phyloP scores from a whole-genome alignment of 1,140 invertebrate genomes.

The Lysiphlebus fabarum region DNA sequence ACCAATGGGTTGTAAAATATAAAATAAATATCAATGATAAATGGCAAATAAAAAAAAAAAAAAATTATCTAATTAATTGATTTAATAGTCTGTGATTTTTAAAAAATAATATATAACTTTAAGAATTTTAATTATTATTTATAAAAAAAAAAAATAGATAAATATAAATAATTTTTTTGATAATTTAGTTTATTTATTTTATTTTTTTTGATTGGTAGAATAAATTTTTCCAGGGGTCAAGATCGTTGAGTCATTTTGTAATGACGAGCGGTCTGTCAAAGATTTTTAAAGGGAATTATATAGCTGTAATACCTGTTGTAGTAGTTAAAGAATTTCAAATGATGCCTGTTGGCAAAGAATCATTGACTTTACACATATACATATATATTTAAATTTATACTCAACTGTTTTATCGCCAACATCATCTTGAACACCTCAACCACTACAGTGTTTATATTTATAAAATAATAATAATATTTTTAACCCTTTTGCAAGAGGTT shows the following conservation, averaged over 20 bases:
- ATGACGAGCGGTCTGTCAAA: constrained; percentile 52
- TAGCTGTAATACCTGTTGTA: constrained; percentile 6
- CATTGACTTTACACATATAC: too few relatives aligned
- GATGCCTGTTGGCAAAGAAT: too few relatives aligned
- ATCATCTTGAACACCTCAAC: constrained; percentile 20
- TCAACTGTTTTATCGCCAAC: constrained; percentile 18
- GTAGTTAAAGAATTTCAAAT: too few relatives aligned
- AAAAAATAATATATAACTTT: neutral
- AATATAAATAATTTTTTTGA: neutral
- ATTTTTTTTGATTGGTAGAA: neutral
- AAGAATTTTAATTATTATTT: neutral
- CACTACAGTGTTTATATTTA: neutral
- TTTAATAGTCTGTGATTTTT: constrained; percentile 29
- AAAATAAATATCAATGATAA: too few relatives aligned
- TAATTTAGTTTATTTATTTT: constrained; percentile 8
- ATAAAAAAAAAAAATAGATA: too few relatives aligned
- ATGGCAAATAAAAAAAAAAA: too few relatives aligned
- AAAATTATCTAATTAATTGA: constrained; percentile 35
- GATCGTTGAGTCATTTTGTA: constrained; percentile 52
- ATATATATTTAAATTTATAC: constrained; percentile 7
- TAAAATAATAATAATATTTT: constrained; percentile 10
- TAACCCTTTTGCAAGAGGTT: constrained; percentile 12
- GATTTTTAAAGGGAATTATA: constrained; percentile 17
- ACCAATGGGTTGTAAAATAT: too few relatives aligned
- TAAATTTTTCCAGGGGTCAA: neutral